These are phyloP conservation scores for Alces alces DNA, from an alignment of 2,113 vertebrate genomes.

Conservation along the genomic window DNA sequence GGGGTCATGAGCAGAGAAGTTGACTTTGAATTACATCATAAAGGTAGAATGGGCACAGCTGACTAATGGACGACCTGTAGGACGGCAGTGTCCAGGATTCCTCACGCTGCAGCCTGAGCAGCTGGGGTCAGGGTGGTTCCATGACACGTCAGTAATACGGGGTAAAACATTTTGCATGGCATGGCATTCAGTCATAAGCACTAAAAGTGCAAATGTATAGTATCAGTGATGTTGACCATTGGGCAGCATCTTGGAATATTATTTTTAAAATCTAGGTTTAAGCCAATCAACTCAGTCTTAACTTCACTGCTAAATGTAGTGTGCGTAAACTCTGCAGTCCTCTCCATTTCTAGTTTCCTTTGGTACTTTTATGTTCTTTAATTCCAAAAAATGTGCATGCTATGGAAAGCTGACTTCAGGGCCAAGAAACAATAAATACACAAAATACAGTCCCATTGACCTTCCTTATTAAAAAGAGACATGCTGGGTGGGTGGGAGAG, in stretches of 20 bases:
- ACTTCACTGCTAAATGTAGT: not conserved
- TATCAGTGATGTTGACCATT: not conserved
- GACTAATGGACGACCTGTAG: not conserved
- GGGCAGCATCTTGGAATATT: not conserved
- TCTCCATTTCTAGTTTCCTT: not conserved
- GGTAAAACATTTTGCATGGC: not conserved
- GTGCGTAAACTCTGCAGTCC: not conserved
- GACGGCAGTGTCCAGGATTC: not conserved
- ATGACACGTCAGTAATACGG: not conserved
- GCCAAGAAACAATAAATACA: not conserved
- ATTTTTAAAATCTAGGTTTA: not conserved
- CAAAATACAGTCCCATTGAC: not conserved
- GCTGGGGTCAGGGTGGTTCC: not conserved
- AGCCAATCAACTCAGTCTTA: not conserved
- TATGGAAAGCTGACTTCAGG: not conserved
- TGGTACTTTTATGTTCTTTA: not conserved
- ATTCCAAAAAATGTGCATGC: not conserved
- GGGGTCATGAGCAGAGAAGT: not conserved
- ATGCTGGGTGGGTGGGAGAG: not conserved
- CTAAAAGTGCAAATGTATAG: not conserved
- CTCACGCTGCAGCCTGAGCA: not conserved
- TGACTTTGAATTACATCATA: not conserved
- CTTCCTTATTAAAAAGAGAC: not conserved
- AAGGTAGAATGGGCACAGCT: not conserved
- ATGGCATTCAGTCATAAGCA: not conserved